Base-by-base conservation (phyloP, 2,797 vertebrate genomes). In the Phataginus tricuspis region DNA sequence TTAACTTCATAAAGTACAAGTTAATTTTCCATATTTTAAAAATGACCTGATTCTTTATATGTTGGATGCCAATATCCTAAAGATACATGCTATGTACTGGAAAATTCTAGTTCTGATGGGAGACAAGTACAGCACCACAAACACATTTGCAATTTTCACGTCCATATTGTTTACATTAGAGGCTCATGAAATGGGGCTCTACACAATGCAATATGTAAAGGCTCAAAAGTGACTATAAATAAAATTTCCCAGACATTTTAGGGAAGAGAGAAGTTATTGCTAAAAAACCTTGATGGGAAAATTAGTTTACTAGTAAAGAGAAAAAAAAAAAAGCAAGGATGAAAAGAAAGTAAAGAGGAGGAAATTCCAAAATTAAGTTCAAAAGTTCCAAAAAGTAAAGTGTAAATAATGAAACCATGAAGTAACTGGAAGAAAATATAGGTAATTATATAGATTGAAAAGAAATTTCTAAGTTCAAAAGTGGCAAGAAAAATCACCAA, bases 381-480 rank as follows among this genome's bases (percentile, higher is more conserved):
- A 77, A 53, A 89, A 80, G 45, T 3, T 61, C 18, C 31, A 69
- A 66, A 90, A 51, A 57, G 16, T 63, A 63, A 82, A 78, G 19
- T 63, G 55, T 94, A 79, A 68, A 42, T 90, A 12, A 53, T 39
- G 4, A 94, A 71, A 78, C 31, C 11, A 55, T 29, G 94, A 91
- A 13, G 64, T 69, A 92, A 78, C 49, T 55, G 16, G 72, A 94
- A 82, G 14, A 77, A 87, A 78, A 92, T 21, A 61, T 2, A 75
- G 25, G 49, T 51, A 79, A 79, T 10, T 39, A 31, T 23, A 64
- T 14, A 83, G 74, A 57, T 64, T 27, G 27, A 86, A 95, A 87
- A 90, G 16, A 91, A 82, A 1, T 68, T 96, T 86, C 34, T 59
- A 86, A 82, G 75, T 23, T 66, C n/a, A 72, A 85, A 79, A 57